phyloP scores from a whole-genome alignment of 2,888 invertebrate genomes.

The Agrotis puta region DNA sequence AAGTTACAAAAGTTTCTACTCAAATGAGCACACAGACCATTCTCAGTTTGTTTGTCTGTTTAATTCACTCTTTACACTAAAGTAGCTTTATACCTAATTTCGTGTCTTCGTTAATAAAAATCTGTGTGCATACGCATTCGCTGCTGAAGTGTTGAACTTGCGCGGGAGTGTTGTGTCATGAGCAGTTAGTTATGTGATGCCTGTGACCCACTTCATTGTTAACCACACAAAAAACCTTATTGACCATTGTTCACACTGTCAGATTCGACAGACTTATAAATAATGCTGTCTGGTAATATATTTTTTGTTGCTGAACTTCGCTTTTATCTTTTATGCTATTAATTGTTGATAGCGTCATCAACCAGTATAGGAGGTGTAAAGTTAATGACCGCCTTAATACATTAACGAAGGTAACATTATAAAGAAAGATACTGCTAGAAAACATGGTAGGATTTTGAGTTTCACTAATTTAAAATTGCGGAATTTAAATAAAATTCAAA shows the following conservation, averaged over 20 bases:
- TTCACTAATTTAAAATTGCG: slow-evolving; percentile 17
- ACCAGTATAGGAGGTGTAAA: slow-evolving; percentile 1
- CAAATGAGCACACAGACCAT: slow-evolving; percentile 1
- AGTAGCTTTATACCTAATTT: slow-evolving; percentile 52
- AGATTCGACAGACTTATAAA: slow-evolving; percentile 40
- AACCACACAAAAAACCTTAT: slow-evolving; percentile 78
- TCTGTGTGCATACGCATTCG: slow-evolving; percentile 65
- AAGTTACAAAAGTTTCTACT: not conserved
- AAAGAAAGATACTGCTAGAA: not conserved
- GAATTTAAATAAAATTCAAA: slow-evolving; percentile 25
- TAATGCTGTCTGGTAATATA: slow-evolving; percentile 35
- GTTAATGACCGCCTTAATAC: slow-evolving; percentile 34
- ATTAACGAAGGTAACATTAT: slow-evolving; percentile 1
- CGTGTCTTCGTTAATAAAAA: slow-evolving; percentile 52
- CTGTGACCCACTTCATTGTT: slow-evolving; percentile 81
- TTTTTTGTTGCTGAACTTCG: slow-evolving; percentile 32
- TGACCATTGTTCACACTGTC: slow-evolving; percentile 74
- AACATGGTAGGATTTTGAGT: slow-evolving; percentile 18
- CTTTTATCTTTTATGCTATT: slow-evolving; percentile 44
- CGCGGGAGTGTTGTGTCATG: slow-evolving; percentile 81
- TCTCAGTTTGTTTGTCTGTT: slow-evolving; percentile 1
- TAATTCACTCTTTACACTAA: slow-evolving; percentile 5
- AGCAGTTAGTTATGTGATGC: slow-evolving; percentile 86
- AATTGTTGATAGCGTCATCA: slow-evolving; percentile 38
- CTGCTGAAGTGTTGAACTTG: slow-evolving; percentile 80